Conservation (phyloP, 1,140 invertebrate species). For the Leptinotarsa lineolata region DNA sequence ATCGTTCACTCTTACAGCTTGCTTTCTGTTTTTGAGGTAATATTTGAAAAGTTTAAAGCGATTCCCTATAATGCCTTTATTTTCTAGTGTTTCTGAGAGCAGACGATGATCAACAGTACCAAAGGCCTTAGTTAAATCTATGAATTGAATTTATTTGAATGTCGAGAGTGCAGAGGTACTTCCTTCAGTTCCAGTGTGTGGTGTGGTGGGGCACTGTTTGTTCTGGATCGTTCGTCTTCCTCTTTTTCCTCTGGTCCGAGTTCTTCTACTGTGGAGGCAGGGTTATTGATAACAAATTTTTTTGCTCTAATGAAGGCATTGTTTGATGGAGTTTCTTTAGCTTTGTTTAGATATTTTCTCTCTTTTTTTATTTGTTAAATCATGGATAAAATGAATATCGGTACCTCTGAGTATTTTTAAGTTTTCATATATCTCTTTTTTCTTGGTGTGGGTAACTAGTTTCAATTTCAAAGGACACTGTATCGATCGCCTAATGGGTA, state of each 20-base stretch:
- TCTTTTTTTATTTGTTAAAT: conserved; percentile 10
- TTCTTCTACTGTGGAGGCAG: background rate
- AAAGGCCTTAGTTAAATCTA: no score
- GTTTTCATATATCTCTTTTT: background rate
- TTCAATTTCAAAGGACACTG: background rate
- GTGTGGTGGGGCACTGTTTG: no score
- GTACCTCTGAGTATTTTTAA: background rate
- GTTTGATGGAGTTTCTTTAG: background rate
- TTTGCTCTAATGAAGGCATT: background rate
- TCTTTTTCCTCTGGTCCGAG: background rate
- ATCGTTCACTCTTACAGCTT: no score
- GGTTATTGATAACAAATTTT: background rate
- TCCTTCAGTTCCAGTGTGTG: no score
- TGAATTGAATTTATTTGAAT: no score
- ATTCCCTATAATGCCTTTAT: no score
- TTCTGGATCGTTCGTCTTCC: no score
- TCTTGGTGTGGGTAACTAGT: background rate
- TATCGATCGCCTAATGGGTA: background rate
- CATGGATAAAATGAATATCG: background rate
- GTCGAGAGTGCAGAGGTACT: no score
- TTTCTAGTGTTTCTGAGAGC: no score
- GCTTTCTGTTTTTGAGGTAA: no score
- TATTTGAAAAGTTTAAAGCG: no score
- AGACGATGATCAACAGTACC: no score
- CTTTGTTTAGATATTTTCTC: background rate